These are phyloP conservation scores for Seira musarum DNA, from an alignment of 2,888 invertebrate genomes.

Conservation along the genomic window DNA sequence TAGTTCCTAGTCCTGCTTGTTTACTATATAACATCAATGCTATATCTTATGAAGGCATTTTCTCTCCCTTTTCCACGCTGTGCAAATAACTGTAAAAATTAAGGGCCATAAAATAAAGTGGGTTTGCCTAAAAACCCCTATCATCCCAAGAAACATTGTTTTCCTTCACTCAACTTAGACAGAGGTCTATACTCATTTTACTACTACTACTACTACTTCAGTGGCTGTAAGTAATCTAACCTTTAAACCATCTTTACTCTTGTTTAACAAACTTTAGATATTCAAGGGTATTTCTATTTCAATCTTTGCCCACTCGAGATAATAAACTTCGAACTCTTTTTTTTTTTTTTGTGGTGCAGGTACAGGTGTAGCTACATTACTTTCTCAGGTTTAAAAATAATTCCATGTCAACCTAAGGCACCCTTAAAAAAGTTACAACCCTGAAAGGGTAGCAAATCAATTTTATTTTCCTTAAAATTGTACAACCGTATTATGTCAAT, in stretches of 20 bases:
- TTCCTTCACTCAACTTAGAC: no score
- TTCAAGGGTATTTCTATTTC: background rate
- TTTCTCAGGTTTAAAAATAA: background rate
- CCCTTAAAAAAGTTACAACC: slow-evolving; percentile 21
- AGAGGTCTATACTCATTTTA: background rate
- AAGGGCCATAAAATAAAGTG: slow-evolving; percentile 60
- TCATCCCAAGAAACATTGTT: background rate
- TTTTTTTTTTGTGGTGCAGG: background rate
- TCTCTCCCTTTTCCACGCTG: slow-evolving; percentile 51
- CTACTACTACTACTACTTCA: background rate
- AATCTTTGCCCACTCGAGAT: slow-evolving; percentile 26
- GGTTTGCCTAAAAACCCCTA: slow-evolving; percentile 49
- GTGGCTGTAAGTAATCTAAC: background rate
- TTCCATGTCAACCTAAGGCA: slow-evolving; percentile 1
- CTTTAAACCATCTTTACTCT: background rate
- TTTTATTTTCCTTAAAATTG: slow-evolving; percentile 15
- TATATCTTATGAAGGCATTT: slow-evolving; percentile 33
- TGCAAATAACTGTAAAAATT: slow-evolving; percentile 61
- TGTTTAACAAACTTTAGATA: background rate
- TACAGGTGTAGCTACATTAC: background rate
- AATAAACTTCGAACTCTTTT: slow-evolving; percentile 35
- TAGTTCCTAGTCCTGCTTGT: background rate
- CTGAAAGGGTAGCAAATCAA: slow-evolving; percentile 44
- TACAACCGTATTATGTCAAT: background rate
- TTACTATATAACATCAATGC: no score